phyloP scores from a whole-genome alignment of 2,797 vertebrate genomes.

The Eupleurogrammus muticus region DNA sequence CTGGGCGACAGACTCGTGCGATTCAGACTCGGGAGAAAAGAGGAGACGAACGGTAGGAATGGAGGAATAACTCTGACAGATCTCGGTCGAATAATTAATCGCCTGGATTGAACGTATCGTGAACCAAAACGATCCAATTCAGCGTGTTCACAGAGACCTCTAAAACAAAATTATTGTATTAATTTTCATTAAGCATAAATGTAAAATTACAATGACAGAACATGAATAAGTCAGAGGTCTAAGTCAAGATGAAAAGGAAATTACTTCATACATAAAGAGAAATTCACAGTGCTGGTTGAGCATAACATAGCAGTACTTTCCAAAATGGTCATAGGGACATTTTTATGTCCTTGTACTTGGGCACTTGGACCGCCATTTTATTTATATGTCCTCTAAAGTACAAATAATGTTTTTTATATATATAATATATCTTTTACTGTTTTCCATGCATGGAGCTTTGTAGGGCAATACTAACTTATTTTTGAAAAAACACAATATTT shows the following conservation, averaged over 20 bases:
- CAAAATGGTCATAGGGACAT: too few species aligned
- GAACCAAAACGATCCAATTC: constrained; percentile 1
- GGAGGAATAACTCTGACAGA: neutral
- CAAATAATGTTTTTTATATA: neutral
- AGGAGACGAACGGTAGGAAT: constrained; percentile 81
- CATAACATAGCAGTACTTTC: too few species aligned
- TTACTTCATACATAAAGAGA: too few species aligned
- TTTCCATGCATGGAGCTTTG: neutral
- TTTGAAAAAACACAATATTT: constrained; percentile 10
- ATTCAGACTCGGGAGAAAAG: constrained; percentile 90
- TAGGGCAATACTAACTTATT: neutral
- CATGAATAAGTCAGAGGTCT: too few species aligned
- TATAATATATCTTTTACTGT: neutral
- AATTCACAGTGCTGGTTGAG: too few species aligned
- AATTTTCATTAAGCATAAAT: neutral
- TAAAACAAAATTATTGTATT: neutral
- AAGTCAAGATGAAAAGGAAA: too few species aligned
- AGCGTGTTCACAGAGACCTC: neutral
- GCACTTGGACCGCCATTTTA: too few species aligned
- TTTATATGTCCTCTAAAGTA: too few species aligned
- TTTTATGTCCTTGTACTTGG: too few species aligned
- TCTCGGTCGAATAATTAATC: constrained; percentile 8
- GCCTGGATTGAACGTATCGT: constrained; percentile 5
- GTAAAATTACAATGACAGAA: too few species aligned
- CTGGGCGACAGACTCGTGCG: constrained; percentile 82